A percentile compares a stretch with the other conserved stretches of the same genome.
phyloP scores from a whole-genome alignment of 37 sponge, comb jelly and placozoan genomes.

The Aphrocallistes beatrix region DNA sequence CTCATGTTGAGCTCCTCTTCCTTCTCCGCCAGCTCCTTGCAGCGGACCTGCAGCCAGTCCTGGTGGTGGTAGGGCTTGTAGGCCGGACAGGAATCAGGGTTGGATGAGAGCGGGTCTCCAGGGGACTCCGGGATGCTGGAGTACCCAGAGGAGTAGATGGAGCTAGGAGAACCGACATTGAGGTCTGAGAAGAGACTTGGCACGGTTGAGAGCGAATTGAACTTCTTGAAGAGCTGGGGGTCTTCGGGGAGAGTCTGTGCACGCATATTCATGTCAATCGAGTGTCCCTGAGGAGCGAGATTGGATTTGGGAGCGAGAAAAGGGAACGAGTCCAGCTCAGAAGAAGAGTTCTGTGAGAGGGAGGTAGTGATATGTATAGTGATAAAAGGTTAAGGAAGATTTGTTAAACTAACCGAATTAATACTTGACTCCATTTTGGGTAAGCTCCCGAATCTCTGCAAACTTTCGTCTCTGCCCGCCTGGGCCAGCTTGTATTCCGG shows the following conservation, averaged over 20 bases:
- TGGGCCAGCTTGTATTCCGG: not conserved
- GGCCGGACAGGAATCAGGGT: not conserved
- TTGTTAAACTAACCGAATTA: not conserved
- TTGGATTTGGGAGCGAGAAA: not conserved
- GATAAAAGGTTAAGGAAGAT: too few relatives aligned
- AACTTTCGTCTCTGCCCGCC: not conserved
- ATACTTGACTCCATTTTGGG: not conserved
- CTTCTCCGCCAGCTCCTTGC: slow-evolving; percentile 5
- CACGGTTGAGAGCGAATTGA: not conserved
- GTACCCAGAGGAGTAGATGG: not conserved
- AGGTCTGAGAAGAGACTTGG: not conserved
- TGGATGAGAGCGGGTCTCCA: not conserved
- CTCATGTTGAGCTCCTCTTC: not conserved
- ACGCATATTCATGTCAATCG: not conserved
- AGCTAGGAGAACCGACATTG: not conserved
- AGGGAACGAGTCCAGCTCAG: not conserved
- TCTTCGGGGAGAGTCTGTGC: not conserved
- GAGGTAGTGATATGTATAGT: too few relatives aligned
- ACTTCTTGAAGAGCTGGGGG: not conserved
- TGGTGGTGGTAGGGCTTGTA: slow-evolving; percentile 64
- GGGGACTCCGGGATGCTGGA: not conserved
- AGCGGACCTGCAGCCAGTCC: slow-evolving; percentile 49
- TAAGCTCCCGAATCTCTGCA: not conserved
- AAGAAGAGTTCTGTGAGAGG: not conserved
- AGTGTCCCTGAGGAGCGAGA: not conserved